Evolutionary conservation across 2,888 invertebrate genomes (phyloP), one percentile per base, ranked within the genome.

Genomic region (Apoda limacodes): DNA sequence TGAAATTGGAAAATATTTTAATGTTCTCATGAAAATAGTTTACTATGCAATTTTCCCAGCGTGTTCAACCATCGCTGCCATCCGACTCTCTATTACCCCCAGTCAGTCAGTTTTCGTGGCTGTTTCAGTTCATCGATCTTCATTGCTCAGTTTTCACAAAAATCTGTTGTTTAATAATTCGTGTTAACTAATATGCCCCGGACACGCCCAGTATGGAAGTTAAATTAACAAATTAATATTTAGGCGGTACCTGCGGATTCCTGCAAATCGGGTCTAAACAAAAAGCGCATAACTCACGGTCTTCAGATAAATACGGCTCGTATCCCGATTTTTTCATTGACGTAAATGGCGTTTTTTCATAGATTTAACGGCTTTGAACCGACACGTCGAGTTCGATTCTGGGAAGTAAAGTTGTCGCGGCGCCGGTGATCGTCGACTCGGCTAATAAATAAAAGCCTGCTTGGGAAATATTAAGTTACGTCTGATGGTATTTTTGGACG

Each of bases 381-480:
- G 75, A 63, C 74, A 57, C 68, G 63, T 62, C 62, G 61, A 58
- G 45, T 59, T 50, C 63, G 65, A 48, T 76, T 76, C 78, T 70
- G 63, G 58, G 78, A 78, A 78, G 68, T 55, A 52, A 61, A 58
- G 64, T 52, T 74, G 76, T 70, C 70, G 65, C 74, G 80, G 80
- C 78, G 78, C 76, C 75, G 61, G 55, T 40, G 52, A 46, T 43
- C 55, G 43, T 45, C 56, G 35, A 55, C 56, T 49, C 61, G 50
- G 59, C 68, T 66, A 71, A 76, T 80, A 78, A 76, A 78, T 78
- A 78, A 78, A 74, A 74, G 70, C 60, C 68, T 75, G 65, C 67
- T 68, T 63, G 72, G 75, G 68, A 75, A 75, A 78, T 80, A 80
- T 80, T 78, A 76, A 71, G 72, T 80, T 80, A 78, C 80, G 67